Evolutionary conservation across 2,113 vertebrate genomes (phyloP), one percentile per base, ranked within the genome.

Genomic region (Mesoclemmys tuberculata): DNA sequence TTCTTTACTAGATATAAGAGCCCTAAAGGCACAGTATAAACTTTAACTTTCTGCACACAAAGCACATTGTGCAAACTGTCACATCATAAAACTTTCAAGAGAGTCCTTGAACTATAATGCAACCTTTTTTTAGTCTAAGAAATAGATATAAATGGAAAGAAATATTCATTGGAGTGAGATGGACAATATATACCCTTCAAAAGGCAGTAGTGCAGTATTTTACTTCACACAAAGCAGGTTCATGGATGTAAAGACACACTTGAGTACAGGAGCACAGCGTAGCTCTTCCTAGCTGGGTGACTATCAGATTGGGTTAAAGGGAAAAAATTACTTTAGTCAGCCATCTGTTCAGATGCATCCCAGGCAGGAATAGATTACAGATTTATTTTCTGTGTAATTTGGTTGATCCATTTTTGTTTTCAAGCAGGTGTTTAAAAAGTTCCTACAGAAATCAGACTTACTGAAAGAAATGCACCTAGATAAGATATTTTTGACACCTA

Each of bases 101-200:
- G 92, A 79, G 5, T 91, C 64, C 82, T 89, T 75, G 83, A 96
- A 71, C 3, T 58, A 19, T 92, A 89, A 87, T 85, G 93, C 84
- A 89, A 31, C 31, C 68, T 92, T 61, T 71, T 92, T 92, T 92
- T 58, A 18, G 77, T 52, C 56, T 74, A 90, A 12, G 31, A 61
- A n/a, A 5, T 77, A 78, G 48, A 35, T 90, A 55, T 90, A 92
- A 96, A 93, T 87, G 78, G 48, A 87, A 64, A 95, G 89, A 94
- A 94, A 87, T 85, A 90, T 52, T 35, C 27, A 8, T 61, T 13
- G 64, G 82, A 24, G 79, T 90, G 78, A 13, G 41, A 10, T 56
- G 87, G 38, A 78, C 83, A 84, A 68, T 93, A 31, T 46, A 82
- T 78, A 86, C 55, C 26, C 29, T 89, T 93, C n/a, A 80, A 89